A percentile compares a stretch with the other conserved stretches of the same genome.
Evolutionary conservation across 2,888 invertebrate species (phyloP).

Genomic region (Caenorhabditis panamensis): DNA sequence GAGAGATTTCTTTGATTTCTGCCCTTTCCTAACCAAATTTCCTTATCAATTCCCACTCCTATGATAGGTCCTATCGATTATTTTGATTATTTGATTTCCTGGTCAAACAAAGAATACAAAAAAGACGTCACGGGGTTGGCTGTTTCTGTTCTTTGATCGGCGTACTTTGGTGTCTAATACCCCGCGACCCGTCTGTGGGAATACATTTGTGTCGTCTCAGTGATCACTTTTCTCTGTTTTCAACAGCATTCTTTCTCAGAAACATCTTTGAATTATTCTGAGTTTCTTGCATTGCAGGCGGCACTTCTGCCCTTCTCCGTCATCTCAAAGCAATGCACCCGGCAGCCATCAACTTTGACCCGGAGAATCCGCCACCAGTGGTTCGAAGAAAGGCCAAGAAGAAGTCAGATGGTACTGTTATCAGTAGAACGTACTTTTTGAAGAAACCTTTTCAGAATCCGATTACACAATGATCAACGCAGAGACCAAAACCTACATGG

Average conservation of each 20-base stretch:
- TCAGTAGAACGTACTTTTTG: conserved; percentile 22
- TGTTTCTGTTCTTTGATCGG: background rate
- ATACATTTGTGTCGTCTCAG: background rate
- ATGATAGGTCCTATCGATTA: too few species aligned
- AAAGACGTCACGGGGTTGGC: too few species aligned
- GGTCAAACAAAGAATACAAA: too few species aligned
- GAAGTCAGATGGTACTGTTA: conserved; percentile 17
- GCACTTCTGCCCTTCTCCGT: conserved; percentile 54
- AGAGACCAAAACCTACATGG: conserved; percentile 50
- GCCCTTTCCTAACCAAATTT: too few species aligned
- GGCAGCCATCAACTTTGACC: conserved; percentile 53
- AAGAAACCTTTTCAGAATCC: conserved; percentile 33
- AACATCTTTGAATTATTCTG: too few species aligned
- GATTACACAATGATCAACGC: conserved; percentile 37
- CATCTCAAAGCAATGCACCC: conserved; percentile 57
- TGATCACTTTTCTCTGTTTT: too few species aligned
- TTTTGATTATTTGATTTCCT: too few species aligned
- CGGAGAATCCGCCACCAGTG: conserved; percentile 45
- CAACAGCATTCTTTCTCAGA: too few species aligned
- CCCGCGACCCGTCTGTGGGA: too few species aligned
- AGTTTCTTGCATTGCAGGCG: conserved; percentile 30
- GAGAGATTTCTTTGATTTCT: too few species aligned
- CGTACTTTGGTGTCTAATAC: too few species aligned
- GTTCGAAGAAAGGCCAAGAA: conserved; percentile 29
- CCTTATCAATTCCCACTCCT: too few species aligned